phyloP scores from a whole-genome alignment of 1,140 invertebrate species.

The Heliconius hewitsoni region DNA sequence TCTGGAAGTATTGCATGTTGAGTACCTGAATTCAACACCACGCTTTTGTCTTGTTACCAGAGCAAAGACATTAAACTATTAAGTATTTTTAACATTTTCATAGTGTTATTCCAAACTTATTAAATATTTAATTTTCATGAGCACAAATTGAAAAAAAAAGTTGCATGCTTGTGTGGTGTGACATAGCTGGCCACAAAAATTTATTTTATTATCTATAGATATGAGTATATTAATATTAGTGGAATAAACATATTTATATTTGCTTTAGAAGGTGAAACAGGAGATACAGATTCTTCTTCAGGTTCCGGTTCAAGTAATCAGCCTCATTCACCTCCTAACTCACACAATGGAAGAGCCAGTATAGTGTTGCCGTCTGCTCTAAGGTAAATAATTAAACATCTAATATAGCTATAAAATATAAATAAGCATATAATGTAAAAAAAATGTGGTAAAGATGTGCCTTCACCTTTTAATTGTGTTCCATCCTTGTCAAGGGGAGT shows the following conservation, averaged over 20 bases:
- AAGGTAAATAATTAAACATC: slow-evolving; percentile 49
- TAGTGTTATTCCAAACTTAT: no score
- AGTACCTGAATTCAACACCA: no score
- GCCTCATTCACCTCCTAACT: slow-evolving; percentile 54
- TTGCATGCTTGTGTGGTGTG: no score
- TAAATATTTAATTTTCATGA: no score
- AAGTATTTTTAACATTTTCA: no score
- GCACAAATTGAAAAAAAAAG: no score
- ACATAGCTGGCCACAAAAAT: no score
- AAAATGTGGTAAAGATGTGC: slow-evolving; percentile 53
- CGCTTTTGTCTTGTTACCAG: no score
- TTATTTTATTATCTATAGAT: not conserved
- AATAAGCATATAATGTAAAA: slow-evolving; percentile 20
- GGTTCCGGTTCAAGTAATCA: slow-evolving; percentile 53
- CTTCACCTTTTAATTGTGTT: slow-evolving; percentile 49
- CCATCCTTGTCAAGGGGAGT: slow-evolving; percentile 55
- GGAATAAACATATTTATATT: not conserved
- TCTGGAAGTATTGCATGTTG: no score
- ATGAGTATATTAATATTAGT: not conserved
- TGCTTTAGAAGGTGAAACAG: slow-evolving; percentile 59
- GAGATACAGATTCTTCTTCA: slow-evolving; percentile 69
- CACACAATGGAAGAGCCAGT: slow-evolving; percentile 54
- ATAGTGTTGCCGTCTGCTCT: slow-evolving; percentile 68
- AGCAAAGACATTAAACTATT: no score
- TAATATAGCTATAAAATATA: not conserved